Evolutionary conservation across 2,113 vertebrate genomes (phyloP), one percentile per base, ranked within the genome.

Genomic region (Anolis sagrei): DNA sequence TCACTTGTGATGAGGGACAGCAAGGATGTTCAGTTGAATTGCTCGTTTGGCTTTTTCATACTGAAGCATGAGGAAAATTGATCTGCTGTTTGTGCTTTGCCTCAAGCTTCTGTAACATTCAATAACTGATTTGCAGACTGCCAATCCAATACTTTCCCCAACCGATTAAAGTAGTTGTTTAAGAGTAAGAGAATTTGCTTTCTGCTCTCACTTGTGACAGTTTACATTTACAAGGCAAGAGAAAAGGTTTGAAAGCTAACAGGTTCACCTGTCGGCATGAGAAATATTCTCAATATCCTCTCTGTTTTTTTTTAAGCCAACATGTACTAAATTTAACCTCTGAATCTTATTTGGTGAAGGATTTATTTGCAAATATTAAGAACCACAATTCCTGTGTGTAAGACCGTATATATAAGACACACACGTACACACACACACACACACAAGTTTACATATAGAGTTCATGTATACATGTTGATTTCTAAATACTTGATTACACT

Each of bases 71-170:
- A 39, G 27, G 36, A 83, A 48, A 83, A 83, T 75, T 74, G 51
- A 75, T 82, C 72, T 62, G 34, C 54, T 32, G 9, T 74, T 27
- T 74, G 34, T 75, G 27, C n/a, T 86, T 86, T 80, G n/a, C 54
- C 19, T 27, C 29, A 74, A 27, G 25, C n/a, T 29, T 27, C 54
- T 49, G 13, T 2, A 25, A 13, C 68, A 86, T 80, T 86, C 69
- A 77, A 54, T 84, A 58, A 58, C n/a, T 9, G 54, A 36, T 86
- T 49, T 64, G n/a, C 77, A 73, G 51, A 64, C 36, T 74, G 54
- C 19, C 51, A 72, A 36, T 58, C 74, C 64, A 68, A 14, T 51
- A 32, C 49, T 78, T 44, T 79, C 64, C 49, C 49, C 64, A 79
- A 29, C 25, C 51, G 36, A 79, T 70, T 49, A 58, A 77, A 70